These are phyloP conservation scores for Geotrypetes seraphini DNA, from an alignment of 2,797 vertebrate genomes.

Conservation along the genomic window DNA sequence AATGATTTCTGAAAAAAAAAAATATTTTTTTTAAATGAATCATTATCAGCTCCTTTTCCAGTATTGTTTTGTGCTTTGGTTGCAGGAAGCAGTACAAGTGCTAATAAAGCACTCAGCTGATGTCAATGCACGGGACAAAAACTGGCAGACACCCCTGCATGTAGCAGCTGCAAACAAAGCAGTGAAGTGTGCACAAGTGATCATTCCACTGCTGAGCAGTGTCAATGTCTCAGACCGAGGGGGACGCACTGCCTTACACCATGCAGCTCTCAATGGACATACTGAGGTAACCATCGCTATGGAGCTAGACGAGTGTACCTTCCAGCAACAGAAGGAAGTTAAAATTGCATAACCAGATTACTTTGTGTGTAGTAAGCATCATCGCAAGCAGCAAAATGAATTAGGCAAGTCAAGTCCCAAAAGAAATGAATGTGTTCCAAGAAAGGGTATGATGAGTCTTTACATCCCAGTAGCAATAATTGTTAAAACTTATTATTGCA, in stretches of 20 bases:
- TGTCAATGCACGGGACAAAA: conserved; percentile 92
- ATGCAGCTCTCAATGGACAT: conserved; percentile 87
- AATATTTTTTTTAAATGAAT: too few relatives aligned
- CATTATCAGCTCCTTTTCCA: not conserved
- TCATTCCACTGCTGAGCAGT: conserved; percentile 85
- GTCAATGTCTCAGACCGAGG: conserved; percentile 93
- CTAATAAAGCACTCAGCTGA: conserved; percentile 91
- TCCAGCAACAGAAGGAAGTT: too few relatives aligned
- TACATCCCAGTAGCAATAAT: too few relatives aligned
- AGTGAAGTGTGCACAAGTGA: conserved; percentile 79
- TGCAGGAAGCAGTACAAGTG: conserved; percentile 81
- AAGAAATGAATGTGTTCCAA: too few relatives aligned
- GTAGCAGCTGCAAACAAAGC: conserved; percentile 88
- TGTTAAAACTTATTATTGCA: too few relatives aligned
- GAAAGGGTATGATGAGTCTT: too few relatives aligned
- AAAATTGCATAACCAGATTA: too few relatives aligned
- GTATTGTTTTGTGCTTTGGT: not conserved
- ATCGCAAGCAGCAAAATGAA: too few relatives aligned
- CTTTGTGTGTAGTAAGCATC: too few relatives aligned
- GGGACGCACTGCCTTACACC: conserved; percentile 85
- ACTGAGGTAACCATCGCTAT: conserved; percentile 77
- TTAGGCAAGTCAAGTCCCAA: too few relatives aligned
- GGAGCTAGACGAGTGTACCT: too few relatives aligned
- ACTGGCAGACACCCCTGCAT: conserved; percentile 94
- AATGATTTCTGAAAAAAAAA: too few relatives aligned